phyloP scores from a whole-genome alignment of 2,113 vertebrate genomes.

The Boleophthalmus pectinirostris region DNA sequence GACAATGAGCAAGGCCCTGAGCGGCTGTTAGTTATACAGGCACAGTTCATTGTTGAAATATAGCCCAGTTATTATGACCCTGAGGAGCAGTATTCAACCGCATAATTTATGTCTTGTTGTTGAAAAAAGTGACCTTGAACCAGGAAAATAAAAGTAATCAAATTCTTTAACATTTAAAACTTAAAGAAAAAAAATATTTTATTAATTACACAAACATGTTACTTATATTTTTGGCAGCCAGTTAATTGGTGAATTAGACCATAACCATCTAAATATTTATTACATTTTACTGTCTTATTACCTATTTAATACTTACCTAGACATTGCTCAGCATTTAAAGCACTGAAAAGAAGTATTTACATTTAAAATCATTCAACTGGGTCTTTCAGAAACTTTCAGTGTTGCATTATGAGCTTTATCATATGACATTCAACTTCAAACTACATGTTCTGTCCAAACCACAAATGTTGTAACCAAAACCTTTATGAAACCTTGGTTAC shows the following conservation, averaged over 20 bases:
- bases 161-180: not conserved
- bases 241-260: too few relatives aligned
- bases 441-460: slow-evolving; percentile 20
- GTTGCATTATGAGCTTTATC: slow-evolving; percentile 11
- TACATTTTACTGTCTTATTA: too few relatives aligned
- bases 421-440: slow-evolving; percentile 36
- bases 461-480: slow-evolving; percentile 38
- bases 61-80: not conserved
- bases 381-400: not conserved
- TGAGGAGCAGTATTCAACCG: not conserved
- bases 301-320: too few relatives aligned
- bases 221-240: too few relatives aligned
- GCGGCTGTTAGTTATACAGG: slow-evolving; percentile 7
- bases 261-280: too few relatives aligned
- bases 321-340: not conserved
- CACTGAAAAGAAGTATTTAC: not conserved
- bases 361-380: not conserved
- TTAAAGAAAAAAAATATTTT: not conserved
- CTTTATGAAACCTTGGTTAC: slow-evolving; percentile 48
- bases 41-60: slow-evolving; percentile 26
- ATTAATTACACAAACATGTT: too few relatives aligned
- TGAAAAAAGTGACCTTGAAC: not conserved
- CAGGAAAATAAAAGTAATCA: too few relatives aligned
- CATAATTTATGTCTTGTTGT: not conserved
- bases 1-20: slow-evolving; percentile 56